Conservation (phyloP, 2,797 vertebrate species). For the Halcyon badia region DNA sequence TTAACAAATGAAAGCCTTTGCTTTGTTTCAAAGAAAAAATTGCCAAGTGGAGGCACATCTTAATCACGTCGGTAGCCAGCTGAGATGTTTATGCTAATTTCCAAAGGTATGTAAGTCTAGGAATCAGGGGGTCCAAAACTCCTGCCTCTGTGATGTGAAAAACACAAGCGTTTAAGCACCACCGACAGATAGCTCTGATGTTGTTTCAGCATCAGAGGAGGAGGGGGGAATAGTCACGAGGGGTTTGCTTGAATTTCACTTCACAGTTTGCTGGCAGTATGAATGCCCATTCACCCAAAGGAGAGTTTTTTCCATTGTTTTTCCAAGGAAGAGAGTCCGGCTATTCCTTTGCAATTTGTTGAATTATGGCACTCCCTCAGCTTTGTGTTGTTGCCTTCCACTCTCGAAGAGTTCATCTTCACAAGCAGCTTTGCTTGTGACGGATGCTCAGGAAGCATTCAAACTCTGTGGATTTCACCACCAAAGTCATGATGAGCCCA, state of each 20-base stretch:
- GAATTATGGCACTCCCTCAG: not conserved
- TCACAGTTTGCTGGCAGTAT: not conserved
- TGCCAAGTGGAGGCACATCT: constrained; percentile 51
- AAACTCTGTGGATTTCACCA: not conserved
- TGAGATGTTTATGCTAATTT: constrained; percentile 68
- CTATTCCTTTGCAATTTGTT: not conserved
- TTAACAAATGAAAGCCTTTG: constrained; percentile 61
- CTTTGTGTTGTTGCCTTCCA: not conserved
- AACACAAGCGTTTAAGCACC: constrained; percentile 33
- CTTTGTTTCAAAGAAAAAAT: constrained; percentile 66
- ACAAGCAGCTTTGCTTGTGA: not conserved
- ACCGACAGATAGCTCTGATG: not conserved
- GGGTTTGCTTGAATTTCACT: constrained; percentile 4
- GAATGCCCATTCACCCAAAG: not conserved
- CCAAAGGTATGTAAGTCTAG: constrained; percentile 42
- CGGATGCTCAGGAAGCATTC: not conserved
- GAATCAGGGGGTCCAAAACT: constrained; percentile 54
- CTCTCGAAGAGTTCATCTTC: not conserved
- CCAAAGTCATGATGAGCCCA: not conserved
- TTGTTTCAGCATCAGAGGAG: not conserved
- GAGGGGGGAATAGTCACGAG: accelerated
- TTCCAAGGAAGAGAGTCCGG: not conserved
- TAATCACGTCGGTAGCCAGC: constrained; percentile 55
- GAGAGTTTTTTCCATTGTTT: not conserved
- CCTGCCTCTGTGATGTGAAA: constrained; percentile 46